Conservation (phyloP, 2,888 invertebrate genomes). For the Polymixis lichenea region DNA sequence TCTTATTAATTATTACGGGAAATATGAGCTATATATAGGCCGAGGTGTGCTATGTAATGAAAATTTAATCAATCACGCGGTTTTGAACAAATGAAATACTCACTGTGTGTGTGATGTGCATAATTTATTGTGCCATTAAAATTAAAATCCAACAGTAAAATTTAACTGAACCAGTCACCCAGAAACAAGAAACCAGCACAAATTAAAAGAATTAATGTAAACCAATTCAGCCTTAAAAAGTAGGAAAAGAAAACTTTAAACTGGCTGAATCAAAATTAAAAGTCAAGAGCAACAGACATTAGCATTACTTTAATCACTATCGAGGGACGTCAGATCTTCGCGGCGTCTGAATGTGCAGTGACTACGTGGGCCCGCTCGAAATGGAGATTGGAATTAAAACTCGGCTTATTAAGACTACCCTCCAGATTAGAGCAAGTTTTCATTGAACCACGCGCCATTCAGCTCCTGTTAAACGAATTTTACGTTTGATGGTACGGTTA, state of each 20-base stretch:
- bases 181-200: slow-evolving; percentile 15
- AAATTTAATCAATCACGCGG: slow-evolving; percentile 46
- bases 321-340: slow-evolving; percentile 77
- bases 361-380: slow-evolving; percentile 73
- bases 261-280: slow-evolving; percentile 74
- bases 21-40: slow-evolving; percentile 3
- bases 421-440: slow-evolving; percentile 79
- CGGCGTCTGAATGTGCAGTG: slow-evolving; percentile 81
- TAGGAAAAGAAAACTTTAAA: slow-evolving; percentile 62
- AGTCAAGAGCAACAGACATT: slow-evolving; percentile 77
- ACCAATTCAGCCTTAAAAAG: slow-evolving; percentile 47
- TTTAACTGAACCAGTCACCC: background rate
- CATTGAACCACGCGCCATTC: slow-evolving; percentile 64
- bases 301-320: slow-evolving; percentile 84
- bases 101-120: background rate
- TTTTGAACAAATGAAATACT: slow-evolving; percentile 32
- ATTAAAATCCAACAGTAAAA: slow-evolving; percentile 5
- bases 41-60: slow-evolving; percentile 18
- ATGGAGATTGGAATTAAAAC: slow-evolving; percentile 86
- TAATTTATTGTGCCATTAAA: background rate
- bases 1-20: slow-evolving; percentile 54
- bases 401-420: slow-evolving; percentile 80
- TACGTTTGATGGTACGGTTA: slow-evolving; percentile 68
- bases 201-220: slow-evolving; percentile 46
- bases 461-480: slow-evolving; percentile 78